phyloP scores from a whole-genome alignment of 2,888 invertebrate genomes.

The Lithophane ornitopus region DNA sequence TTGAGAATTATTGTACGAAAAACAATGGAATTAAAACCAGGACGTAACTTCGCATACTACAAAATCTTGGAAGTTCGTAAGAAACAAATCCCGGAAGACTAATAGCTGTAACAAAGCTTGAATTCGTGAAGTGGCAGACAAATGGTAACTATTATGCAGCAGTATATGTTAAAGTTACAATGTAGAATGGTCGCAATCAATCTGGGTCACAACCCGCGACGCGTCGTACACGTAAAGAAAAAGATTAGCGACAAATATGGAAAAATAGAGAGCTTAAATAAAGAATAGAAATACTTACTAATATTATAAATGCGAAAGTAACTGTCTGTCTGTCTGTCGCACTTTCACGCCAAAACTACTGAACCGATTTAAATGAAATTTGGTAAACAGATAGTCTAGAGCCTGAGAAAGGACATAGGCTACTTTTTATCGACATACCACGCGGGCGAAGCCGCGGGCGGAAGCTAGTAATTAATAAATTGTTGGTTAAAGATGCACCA shows the following conservation, averaged over 20 bases:
- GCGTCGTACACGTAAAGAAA: not conserved
- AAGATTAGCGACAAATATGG: slow-evolving; percentile 5
- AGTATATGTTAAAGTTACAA: slow-evolving; percentile 44
- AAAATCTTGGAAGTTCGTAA: slow-evolving; percentile 19
- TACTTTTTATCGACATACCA: too few relatives aligned
- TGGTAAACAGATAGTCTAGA: too few relatives aligned
- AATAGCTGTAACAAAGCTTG: slow-evolving; percentile 25
- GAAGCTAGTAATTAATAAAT: too few relatives aligned
- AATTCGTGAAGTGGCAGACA: slow-evolving; percentile 39
- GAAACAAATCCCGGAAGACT: slow-evolving; percentile 27
- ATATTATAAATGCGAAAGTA: too few relatives aligned
- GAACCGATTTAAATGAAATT: too few relatives aligned
- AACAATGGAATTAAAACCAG: slow-evolving; percentile 10
- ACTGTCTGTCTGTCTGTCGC: too few relatives aligned
- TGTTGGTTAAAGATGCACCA: too few relatives aligned
- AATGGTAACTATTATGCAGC: slow-evolving; percentile 48
- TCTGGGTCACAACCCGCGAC: slow-evolving; percentile 14
- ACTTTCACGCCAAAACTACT: too few relatives aligned
- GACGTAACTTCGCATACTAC: not conserved
- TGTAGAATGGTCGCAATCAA: slow-evolving; percentile 38
- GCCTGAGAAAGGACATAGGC: too few relatives aligned
- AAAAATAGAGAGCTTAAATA: too few relatives aligned
- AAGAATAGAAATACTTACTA: too few relatives aligned
- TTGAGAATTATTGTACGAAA: not conserved
- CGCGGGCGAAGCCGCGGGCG: too few relatives aligned